Percentiles rank a stretch among this genome's conserved stretches.
phyloP scores from a whole-genome alignment of 2,113 vertebrate genomes.

The Anarhynchus alexandrinus region DNA sequence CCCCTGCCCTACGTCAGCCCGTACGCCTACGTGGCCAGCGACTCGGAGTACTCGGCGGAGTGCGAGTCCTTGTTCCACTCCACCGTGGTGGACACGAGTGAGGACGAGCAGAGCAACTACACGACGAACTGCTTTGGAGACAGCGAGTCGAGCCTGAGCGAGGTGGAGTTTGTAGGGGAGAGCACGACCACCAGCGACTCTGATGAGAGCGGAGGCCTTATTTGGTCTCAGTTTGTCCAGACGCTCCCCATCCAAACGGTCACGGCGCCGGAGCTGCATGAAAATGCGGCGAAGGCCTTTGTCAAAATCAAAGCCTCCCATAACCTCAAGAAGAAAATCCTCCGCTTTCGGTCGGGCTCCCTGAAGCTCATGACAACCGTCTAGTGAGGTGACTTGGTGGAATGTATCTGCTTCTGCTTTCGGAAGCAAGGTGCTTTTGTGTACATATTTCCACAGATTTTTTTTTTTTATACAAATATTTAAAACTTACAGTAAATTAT shows the following conservation, averaged over 20 bases:
- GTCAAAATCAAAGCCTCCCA: slow-evolving; percentile 96
- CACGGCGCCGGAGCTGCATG: slow-evolving; percentile 68
- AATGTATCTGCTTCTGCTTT: slow-evolving; percentile 5
- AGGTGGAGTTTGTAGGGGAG: slow-evolving; percentile 82
- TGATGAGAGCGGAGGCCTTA: slow-evolving; percentile 84
- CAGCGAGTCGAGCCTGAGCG: slow-evolving; percentile 89
- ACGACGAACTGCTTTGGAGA: slow-evolving; percentile 94
- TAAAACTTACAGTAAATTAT: slow-evolving; percentile 71
- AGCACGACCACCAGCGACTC: slow-evolving; percentile 85
- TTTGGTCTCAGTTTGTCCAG: slow-evolving; percentile 87
- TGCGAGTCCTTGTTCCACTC: slow-evolving; percentile 93
- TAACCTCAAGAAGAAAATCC: slow-evolving; percentile 95
- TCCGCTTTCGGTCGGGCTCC: slow-evolving; percentile 90
- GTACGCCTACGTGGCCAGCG: slow-evolving; percentile 81
- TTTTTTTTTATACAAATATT: slow-evolving; percentile 65
- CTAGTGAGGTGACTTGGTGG: slow-evolving; percentile 65
- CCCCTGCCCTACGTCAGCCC: slow-evolving; percentile 76
- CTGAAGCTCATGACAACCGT: slow-evolving; percentile 97
- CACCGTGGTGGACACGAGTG: slow-evolving; percentile 91
- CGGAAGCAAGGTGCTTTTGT: slow-evolving; percentile 42
- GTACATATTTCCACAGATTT: slow-evolving; percentile 52
- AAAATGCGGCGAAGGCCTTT: slow-evolving; percentile 80
- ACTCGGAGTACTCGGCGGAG: slow-evolving; percentile 94
- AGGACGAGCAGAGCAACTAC: slow-evolving; percentile 89
- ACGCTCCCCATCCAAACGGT: slow-evolving; percentile 70